A percentile compares a stretch with the other conserved stretches of the same genome.
Conservation (phyloP, 1,140 invertebrate genomes). For the Leptestheria dahalacensis region DNA sequence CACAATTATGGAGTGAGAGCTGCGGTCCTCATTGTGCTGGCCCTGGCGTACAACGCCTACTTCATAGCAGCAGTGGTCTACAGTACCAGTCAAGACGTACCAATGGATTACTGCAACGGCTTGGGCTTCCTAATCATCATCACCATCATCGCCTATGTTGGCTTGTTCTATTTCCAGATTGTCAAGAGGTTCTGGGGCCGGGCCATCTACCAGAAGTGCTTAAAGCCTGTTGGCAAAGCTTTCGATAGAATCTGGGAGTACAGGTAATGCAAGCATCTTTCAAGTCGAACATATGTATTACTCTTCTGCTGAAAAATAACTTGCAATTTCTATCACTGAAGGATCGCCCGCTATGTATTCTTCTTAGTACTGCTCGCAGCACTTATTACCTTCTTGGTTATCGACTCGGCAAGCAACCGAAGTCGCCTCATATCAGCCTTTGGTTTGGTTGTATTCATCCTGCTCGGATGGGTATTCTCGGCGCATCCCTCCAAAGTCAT, state of each 20-base stretch:
- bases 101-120: constrained; percentile 43
- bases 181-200: constrained; percentile 40
- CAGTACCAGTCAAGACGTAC: constrained; percentile 7
- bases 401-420: constrained; percentile 44
- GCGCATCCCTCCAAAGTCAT: constrained; percentile 34
- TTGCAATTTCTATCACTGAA: not conserved
- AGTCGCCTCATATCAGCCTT: constrained; percentile 32
- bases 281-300: not conserved
- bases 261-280: constrained; percentile 5
- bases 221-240: not conserved
- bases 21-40: constrained; percentile 6
- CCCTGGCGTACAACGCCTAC: constrained; percentile 22
- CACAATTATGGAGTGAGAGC: not conserved
- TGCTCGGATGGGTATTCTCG: constrained; percentile 26
- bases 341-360: constrained; percentile 16
- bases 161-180: constrained; percentile 45
- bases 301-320: not conserved
- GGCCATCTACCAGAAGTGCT: constrained; percentile 12
- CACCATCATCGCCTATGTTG: constrained; percentile 41
- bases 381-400: constrained; percentile 39
- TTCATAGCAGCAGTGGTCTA: constrained; percentile 21
- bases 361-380: constrained; percentile 29
- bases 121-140: constrained; percentile 56
- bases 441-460: constrained; percentile 26
- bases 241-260: constrained; percentile 14